Evolutionary conservation across 2,797 vertebrate species (phyloP), one percentile per base, ranked within the genome.

Genomic region (Pangasius sanitwongsei): DNA sequence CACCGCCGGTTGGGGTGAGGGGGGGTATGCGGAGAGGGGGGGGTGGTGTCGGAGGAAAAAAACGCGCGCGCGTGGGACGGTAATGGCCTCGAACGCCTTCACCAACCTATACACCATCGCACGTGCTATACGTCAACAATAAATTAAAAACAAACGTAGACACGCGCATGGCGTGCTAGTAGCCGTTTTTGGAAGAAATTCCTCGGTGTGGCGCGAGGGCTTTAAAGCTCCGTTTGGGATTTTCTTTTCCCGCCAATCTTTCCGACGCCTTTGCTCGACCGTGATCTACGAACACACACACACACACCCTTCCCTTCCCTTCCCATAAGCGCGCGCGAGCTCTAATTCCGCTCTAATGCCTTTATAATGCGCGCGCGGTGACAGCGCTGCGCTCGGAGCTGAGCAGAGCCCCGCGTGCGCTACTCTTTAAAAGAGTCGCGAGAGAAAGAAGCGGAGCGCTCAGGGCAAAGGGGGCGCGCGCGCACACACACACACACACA

Each of bases 341-440:
- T 91, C 89, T 92, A 92, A 92, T 91, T 90, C 90, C 85, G 77
- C 88, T 91, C 87, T 93, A 93, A 93, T 93, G 89, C 91, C 89
- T 92, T 89, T 88, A 89, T 92, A 92, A 92, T 91, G 89, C 75
- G 88, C 75, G 88, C 75, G 80, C 87, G 85, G 91, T 92, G 93
- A 92, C 91, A 89, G 88, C 88, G 87, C 78, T 90, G 82, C 87
- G 81, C 83, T 90, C 88, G 82, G 81, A 83, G 80, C 80, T 50
- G 87, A 80, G 86, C 88, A 75, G 91, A 88, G 89, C 88, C 86
- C 90, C 94, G 92, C 81, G 92, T 92, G 93, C 91, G 88, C 88
- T 93, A 83, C 88, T 5, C 88, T 3, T 61, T 82, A 61, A 82
- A 82, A 59, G 80, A 82, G 20, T 82, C 80, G 88, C 50, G 57